phyloP scores from a whole-genome alignment of 2,797 vertebrate species.

The Dendrocincla tyrannina region DNA sequence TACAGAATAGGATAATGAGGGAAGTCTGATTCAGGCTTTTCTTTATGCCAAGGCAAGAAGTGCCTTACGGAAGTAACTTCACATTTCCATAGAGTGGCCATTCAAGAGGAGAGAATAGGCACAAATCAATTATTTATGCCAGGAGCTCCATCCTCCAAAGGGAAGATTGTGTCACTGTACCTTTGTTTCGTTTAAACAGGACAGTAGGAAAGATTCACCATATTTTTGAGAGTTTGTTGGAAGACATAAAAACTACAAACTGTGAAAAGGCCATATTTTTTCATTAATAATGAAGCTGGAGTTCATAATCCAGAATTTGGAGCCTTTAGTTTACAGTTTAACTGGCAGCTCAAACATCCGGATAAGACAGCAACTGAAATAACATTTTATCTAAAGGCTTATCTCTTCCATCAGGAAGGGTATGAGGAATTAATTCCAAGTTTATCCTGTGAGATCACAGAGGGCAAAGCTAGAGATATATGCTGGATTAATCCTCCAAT shows the following conservation, averaged over 20 bases:
- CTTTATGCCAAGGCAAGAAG: not conserved
- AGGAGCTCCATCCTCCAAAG: not conserved
- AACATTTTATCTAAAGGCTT: constrained; percentile 77
- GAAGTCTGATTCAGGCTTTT: not conserved
- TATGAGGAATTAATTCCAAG: constrained; percentile 78
- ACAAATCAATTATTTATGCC: not conserved
- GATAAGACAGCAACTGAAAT: constrained; percentile 69
- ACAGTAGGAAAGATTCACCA: not conserved
- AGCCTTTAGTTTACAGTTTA: constrained; percentile 69
- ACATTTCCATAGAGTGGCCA: not conserved
- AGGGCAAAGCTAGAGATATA: constrained; percentile 51
- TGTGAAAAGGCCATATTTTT: constrained; percentile 40
- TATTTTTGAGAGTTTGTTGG: not conserved
- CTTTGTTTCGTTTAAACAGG: not conserved
- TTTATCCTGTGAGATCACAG: constrained; percentile 67
- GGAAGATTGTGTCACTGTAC: not conserved
- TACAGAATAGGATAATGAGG: not conserved
- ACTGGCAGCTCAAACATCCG: constrained; percentile 61
- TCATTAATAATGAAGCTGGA: constrained; percentile 55
- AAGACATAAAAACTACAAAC: constrained; percentile 15
- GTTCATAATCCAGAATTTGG: constrained; percentile 60
- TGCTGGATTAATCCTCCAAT: constrained; percentile 75
- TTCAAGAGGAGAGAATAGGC: not conserved
- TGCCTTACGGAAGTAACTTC: not conserved
- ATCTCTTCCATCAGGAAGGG: constrained; percentile 82